Percentiles rank a stretch among this genome's conserved stretches.
Conservation (phyloP, 2,113 vertebrate genomes). For the Corythornis cristatus region DNA sequence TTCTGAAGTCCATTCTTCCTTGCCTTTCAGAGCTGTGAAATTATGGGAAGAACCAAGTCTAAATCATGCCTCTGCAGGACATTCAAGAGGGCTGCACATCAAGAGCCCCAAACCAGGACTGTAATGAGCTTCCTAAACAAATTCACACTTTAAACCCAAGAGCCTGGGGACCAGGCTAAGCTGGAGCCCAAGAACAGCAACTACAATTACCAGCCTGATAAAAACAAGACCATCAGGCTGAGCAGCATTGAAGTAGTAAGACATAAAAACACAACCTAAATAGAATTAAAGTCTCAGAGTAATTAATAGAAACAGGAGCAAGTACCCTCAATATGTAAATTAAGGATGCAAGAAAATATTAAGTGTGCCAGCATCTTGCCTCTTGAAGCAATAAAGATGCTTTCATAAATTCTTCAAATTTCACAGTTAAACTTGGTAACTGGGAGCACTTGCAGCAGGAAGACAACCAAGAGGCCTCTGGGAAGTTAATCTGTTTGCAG, state of each 20-base stretch:
- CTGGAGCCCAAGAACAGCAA: background rate
- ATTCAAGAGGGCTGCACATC: background rate
- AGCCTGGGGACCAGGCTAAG: background rate
- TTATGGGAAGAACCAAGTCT: background rate
- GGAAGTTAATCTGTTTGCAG: background rate
- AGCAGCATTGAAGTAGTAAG: background rate
- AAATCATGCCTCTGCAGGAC: background rate
- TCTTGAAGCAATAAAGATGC: background rate
- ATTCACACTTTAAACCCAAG: background rate
- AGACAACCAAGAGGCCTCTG: background rate
- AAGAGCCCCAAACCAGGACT: background rate
- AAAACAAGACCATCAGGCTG: background rate
- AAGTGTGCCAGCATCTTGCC: background rate
- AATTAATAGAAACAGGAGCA: background rate
- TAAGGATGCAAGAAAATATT: background rate
- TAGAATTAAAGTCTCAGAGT: background rate
- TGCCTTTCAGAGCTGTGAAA: background rate
- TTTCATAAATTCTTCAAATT: background rate
- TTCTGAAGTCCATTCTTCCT: background rate
- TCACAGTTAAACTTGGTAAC: background rate
- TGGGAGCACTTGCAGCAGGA: background rate
- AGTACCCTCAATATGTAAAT: background rate
- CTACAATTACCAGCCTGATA: background rate
- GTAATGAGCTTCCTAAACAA: background rate
- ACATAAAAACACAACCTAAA: background rate